Evolutionary conservation across 37 sponge, comb jelly and placozoan genomes (phyloP), one percentile per base, ranked within the genome.

Genomic region (Crambe crambe): DNA sequence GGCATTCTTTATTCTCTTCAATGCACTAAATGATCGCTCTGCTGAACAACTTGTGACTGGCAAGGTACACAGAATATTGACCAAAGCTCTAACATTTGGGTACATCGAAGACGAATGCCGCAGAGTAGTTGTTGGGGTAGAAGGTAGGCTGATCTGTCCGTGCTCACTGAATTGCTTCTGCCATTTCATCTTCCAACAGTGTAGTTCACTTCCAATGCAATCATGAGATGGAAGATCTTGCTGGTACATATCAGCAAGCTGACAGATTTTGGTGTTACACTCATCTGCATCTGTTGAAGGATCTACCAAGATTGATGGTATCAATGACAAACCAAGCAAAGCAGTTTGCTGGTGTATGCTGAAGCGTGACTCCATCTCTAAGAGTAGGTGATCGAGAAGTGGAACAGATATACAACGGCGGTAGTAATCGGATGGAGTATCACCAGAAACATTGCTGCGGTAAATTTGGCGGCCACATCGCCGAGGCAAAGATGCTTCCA

Each of bases 391-490:
- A 23, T 60, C 61, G 3, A 60, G 25, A 9, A 60, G 61, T 20
- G 27, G 61, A 25, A 60, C 17, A 60, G 61, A 60, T 57, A 56
- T 74, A 4, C n/a, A 56, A 35, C 59, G 75, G 37, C 75, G 56
- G 38, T 34, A 74, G 68, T 43, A 65, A 38, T 76, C 70, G 37
- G 58, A 51, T 75, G 85, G 85, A 56, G 85, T 84, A 58, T 76
- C 68, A 56, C 77, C 77, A 42, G 76, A 70, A 25, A 51, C 56
- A 47, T 76, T 84, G 43, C 69, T 76, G 38, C 70, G n/a, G 31
- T 84, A 71, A 31, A 39, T 51, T 84, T 84, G 77, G 23, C 75
- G 26, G 34, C 80, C 75, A 74, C 87, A 86, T 73, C 68, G 72
- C 54, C 87, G 40, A 37, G 87, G 75, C 37, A 86, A 35, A 65